phyloP scores from a whole-genome alignment of 1,140 invertebrate species.

The Drosophila erecta region DNA sequence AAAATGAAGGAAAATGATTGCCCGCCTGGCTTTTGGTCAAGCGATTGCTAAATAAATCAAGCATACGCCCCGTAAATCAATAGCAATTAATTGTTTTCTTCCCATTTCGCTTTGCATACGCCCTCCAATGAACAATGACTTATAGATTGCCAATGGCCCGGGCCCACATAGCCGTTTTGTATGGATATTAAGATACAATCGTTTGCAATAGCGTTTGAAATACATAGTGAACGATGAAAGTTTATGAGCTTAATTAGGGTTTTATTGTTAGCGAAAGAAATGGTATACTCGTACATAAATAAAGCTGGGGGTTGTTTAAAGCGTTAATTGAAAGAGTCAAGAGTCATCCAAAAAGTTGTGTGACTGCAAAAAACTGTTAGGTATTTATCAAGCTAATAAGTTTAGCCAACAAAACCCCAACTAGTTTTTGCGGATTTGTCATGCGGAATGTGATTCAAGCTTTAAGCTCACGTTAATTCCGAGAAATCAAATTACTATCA shows the following conservation, averaged over 20 bases:
- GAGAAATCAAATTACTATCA: constrained; percentile 31
- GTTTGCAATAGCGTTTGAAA: not conserved
- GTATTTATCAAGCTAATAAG: not conserved
- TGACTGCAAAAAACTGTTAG: too few species aligned
- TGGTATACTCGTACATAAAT: too few species aligned
- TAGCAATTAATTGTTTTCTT: constrained; percentile 68
- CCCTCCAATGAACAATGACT: constrained; percentile 44
- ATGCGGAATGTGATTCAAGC: constrained; percentile 12
- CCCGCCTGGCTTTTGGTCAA: constrained; percentile 52
- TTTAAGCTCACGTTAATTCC: constrained; percentile 5
- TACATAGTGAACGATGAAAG: constrained; percentile 18
- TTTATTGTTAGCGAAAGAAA: constrained; percentile 13
- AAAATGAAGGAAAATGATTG: constrained; percentile 33
- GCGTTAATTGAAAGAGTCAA: not conserved
- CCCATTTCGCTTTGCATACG: constrained; percentile 51
- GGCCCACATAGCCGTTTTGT: constrained; percentile 17
- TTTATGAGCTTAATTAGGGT: constrained; percentile 44
- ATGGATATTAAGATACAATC: constrained; percentile 30
- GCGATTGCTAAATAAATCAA: constrained; percentile 64
- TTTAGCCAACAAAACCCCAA: not conserved
- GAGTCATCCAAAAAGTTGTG: too few species aligned
- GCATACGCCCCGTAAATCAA: constrained; percentile 76
- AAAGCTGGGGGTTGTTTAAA: not conserved
- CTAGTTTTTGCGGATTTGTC: constrained; percentile 8
- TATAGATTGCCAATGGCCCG: constrained; percentile 27